phyloP scores from a whole-genome alignment of 1,140 invertebrate species.

The Euglossa dilemma region DNA sequence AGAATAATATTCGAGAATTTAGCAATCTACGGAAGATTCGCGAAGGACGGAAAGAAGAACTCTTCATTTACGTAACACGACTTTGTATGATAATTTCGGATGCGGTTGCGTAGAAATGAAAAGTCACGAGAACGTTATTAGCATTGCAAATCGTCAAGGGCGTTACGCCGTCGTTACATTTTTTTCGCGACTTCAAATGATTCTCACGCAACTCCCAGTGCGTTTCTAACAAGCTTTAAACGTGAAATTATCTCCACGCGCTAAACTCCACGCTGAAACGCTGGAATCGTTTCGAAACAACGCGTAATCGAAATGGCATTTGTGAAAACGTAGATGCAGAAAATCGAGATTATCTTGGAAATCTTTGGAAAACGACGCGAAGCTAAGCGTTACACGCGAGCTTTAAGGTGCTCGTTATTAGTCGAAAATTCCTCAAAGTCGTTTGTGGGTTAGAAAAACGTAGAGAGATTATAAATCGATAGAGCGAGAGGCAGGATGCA shows the following conservation, averaged over 20 bases:
- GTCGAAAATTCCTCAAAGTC: no score
- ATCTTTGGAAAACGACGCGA: no score
- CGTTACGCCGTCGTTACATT: slow-evolving; percentile 36
- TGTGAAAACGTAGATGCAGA: no score
- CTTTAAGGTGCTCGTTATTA: no score
- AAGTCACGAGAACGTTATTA: slow-evolving; percentile 59
- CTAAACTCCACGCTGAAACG: slow-evolving; percentile 10
- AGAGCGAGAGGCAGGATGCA: no score
- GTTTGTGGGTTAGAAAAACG: no score
- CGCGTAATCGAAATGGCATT: no score
- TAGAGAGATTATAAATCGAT: no score
- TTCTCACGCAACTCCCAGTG: slow-evolving; percentile 33
- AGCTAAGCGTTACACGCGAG: no score
- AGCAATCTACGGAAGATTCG: slow-evolving; percentile 2
- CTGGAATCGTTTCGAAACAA: background rate
- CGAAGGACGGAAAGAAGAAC: slow-evolving; percentile 12
- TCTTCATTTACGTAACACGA: background rate
- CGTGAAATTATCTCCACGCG: background rate
- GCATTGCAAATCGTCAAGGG: slow-evolving; percentile 59
- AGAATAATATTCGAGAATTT: background rate
- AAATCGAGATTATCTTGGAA: no score
- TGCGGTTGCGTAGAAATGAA: slow-evolving; percentile 32
- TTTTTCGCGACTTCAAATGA: slow-evolving; percentile 36
- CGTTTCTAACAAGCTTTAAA: slow-evolving; percentile 6
- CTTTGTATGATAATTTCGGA: slow-evolving; percentile 5